phyloP scores from a whole-genome alignment of 2,888 invertebrate species.

The Xestobium rufovillosum region DNA sequence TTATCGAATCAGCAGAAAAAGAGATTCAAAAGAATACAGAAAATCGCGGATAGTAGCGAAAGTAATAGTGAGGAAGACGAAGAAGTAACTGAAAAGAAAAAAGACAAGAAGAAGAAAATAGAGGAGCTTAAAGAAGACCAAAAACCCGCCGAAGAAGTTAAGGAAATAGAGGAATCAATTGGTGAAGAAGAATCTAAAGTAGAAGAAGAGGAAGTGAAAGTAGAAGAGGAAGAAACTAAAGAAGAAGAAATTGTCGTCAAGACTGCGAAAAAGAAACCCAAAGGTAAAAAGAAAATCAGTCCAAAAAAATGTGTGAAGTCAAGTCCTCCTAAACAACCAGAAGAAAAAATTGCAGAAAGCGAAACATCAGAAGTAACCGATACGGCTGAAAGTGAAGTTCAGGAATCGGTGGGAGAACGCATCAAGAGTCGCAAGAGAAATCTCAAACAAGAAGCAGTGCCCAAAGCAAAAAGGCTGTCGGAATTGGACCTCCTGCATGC shows the following conservation, averaged over 20 bases:
- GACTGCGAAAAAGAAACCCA: not conserved
- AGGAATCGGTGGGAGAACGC: constrained; percentile 25
- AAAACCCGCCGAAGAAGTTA: constrained; percentile 2
- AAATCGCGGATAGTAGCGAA: constrained; percentile 49
- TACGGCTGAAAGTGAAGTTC: constrained; percentile 12
- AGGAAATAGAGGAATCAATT: constrained; percentile 5
- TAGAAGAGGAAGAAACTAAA: constrained; percentile 15
- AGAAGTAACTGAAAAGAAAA: constrained; percentile 8
- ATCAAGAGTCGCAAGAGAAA: constrained; percentile 26
- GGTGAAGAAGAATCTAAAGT: constrained; percentile 25
- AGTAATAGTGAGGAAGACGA: constrained; percentile 31
- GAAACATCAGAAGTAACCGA: constrained; percentile 21
- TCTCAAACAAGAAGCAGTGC: constrained; percentile 25
- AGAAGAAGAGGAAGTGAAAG: constrained; percentile 14
- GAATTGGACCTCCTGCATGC: constrained; percentile 60
- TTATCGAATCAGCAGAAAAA: constrained; percentile 40
- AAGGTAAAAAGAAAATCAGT: constrained; percentile 1
- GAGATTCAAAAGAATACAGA: constrained; percentile 52
- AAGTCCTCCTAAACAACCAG: constrained; percentile 8
- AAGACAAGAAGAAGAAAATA: constrained; percentile 12
- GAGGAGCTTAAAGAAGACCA: constrained; percentile 2
- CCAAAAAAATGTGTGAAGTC: constrained; percentile 9
- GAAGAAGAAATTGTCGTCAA: not conserved
- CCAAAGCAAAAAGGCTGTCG: constrained; percentile 30
- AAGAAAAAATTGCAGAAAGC: constrained; percentile 20